A percentile compares a stretch with the other conserved stretches of the same genome.
Conservation (phyloP, 2,797 vertebrate genomes). For the Fratercula arctica region DNA sequence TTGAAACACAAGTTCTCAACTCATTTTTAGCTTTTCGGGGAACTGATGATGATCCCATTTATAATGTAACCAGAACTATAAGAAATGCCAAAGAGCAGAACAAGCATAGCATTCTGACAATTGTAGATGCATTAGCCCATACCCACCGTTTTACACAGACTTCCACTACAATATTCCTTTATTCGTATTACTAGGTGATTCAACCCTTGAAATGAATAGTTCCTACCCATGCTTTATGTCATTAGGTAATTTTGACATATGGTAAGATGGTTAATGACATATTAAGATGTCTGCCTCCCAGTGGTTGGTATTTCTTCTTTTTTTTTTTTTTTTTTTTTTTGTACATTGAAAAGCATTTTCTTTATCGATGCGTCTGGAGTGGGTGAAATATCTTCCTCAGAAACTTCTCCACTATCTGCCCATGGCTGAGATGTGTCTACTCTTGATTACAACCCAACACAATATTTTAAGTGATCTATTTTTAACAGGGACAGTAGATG, state of each 20-base stretch:
- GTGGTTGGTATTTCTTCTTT: background rate
- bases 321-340: background rate
- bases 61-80: background rate
- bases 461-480: background rate
- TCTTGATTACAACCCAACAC: background rate
- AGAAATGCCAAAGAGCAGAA: background rate
- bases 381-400: background rate
- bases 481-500: background rate
- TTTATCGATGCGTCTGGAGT: background rate
- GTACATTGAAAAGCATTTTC: background rate
- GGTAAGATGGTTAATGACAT: background rate
- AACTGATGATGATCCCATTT: accelerated
- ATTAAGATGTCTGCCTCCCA: background rate
- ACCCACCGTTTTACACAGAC: background rate
- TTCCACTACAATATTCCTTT: background rate
- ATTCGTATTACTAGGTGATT: background rate
- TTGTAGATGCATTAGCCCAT: background rate
- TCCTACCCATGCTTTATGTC: background rate
- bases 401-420: background rate
- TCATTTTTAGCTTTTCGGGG: background rate
- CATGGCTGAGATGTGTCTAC: background rate
- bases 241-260: background rate
- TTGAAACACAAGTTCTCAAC: background rate
- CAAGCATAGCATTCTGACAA: background rate
- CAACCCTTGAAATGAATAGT: background rate